A percentile compares a stretch with the other conserved stretches of the same genome.
Conservation (phyloP, 2,113 vertebrate genomes). For the Vireo altiloquus region DNA sequence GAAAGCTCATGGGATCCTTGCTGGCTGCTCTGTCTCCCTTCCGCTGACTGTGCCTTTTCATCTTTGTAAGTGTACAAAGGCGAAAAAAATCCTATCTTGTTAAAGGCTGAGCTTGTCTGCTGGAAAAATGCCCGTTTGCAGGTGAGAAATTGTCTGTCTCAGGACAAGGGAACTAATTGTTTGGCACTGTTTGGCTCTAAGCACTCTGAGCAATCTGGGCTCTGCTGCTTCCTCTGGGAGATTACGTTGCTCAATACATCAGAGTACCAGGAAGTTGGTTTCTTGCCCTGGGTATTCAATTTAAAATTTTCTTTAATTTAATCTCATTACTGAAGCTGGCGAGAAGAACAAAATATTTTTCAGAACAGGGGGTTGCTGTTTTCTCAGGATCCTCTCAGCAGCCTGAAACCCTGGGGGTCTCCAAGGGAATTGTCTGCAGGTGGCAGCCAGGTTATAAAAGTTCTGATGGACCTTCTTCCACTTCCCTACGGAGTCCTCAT, state of each 20-base stretch:
- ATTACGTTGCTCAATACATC: neutral
- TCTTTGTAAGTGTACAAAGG: neutral
- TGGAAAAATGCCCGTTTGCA: conserved; percentile 33
- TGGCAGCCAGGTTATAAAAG: neutral
- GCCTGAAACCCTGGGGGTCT: rapidly evolving
- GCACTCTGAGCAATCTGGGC: conserved; percentile 6
- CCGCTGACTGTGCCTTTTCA: neutral
- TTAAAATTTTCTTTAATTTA: conserved; percentile 7
- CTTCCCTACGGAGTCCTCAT: neutral
- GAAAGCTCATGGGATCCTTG: neutral
- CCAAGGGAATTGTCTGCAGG: neutral
- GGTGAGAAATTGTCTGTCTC: conserved; percentile 58
- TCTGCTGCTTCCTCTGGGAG: conserved; percentile 10
- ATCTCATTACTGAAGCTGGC: neutral
- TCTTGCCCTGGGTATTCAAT: conserved; percentile 15
- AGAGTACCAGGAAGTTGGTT: conserved; percentile 22
- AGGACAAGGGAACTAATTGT: conserved; percentile 55
- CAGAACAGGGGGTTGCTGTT: neutral
- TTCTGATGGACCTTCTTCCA: neutral
- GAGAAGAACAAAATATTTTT: neutral
- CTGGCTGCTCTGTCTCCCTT: neutral
- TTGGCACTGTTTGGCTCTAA: conserved; percentile 33
- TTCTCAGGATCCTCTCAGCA: neutral
- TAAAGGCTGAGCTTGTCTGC: conserved; percentile 23
- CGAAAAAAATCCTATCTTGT: neutral